Evolutionary conservation across 2,888 invertebrate genomes (phyloP).

Genomic region (Neocrepidodera transversa): DNA sequence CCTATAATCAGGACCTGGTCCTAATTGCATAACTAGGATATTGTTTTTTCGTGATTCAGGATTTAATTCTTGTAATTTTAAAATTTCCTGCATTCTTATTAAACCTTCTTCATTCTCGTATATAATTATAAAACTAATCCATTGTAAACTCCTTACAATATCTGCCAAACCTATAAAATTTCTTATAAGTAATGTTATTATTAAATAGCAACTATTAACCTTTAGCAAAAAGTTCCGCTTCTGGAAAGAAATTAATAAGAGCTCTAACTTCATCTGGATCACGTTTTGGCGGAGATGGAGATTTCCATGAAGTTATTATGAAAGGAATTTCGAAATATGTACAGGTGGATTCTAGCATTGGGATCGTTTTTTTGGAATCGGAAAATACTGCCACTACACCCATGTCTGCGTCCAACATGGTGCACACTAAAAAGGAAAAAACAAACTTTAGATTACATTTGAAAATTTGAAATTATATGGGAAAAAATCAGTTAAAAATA

Average conservation of each 20-base stretch:
- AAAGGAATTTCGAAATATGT: constrained; percentile 87
- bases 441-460: background rate
- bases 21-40: constrained; percentile 46
- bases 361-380: constrained; percentile 50
- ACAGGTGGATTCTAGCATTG: constrained; percentile 83
- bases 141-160: constrained; percentile 73
- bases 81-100: constrained; percentile 77
- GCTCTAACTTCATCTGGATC: constrained; percentile 61
- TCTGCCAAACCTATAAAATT: constrained; percentile 65
- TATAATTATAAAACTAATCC: constrained; percentile 79
- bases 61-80: constrained; percentile 63
- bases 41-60: constrained; percentile 40
- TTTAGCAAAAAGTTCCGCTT: constrained; percentile 67
- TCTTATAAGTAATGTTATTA: constrained; percentile 17
- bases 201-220: constrained; percentile 19
- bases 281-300: constrained; percentile 61
- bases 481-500: too few relatives aligned
- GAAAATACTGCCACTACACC: constrained; percentile 86
- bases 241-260: constrained; percentile 50
- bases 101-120: constrained; percentile 81
- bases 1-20: constrained; percentile 49
- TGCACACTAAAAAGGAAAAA: constrained; percentile 63
- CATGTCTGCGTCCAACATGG: constrained; percentile 61
- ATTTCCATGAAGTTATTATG: constrained; percentile 77
- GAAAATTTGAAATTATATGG: too few relatives aligned